phyloP scores from a whole-genome alignment of 2,888 invertebrate species.

The Lucinisca nassula region DNA sequence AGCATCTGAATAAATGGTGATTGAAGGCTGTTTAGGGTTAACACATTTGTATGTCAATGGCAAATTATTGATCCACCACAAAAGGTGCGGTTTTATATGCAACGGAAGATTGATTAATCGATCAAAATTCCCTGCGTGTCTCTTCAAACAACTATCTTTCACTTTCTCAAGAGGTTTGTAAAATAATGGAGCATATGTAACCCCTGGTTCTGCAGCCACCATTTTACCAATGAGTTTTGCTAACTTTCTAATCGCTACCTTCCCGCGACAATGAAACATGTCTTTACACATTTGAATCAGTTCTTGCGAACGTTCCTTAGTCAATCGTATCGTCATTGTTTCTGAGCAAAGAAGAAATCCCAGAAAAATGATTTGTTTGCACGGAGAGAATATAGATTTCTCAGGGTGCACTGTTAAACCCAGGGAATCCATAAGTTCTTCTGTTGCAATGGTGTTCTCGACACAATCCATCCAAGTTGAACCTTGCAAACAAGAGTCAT shows the following conservation, averaged over 20 bases:
- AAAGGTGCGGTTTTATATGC: not conserved
- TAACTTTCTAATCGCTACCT: slow-evolving; percentile 16
- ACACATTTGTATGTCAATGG: not conserved
- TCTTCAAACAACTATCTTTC: slow-evolving; percentile 25
- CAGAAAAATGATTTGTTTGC: slow-evolving; percentile 2
- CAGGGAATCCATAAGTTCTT: slow-evolving; percentile 30
- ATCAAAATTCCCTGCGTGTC: not conserved
- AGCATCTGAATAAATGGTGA: slow-evolving; percentile 10
- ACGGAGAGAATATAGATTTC: slow-evolving; percentile 46
- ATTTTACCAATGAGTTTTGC: slow-evolving; percentile 43
- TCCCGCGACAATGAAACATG: not conserved
- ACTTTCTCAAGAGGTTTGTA: slow-evolving; percentile 22
- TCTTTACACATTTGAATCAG: not conserved
- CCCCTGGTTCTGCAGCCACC: slow-evolving; percentile 49
- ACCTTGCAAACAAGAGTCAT: slow-evolving; percentile 44
- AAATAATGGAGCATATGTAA: slow-evolving; percentile 46
- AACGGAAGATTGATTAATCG: slow-evolving; percentile 16
- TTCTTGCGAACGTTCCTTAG: not conserved
- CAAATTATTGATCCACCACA: slow-evolving; percentile 15
- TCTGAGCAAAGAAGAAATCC: slow-evolving; percentile 30
- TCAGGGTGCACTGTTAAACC: slow-evolving; percentile 47
- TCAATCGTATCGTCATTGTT: slow-evolving; percentile 24
- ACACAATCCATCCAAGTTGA: slow-evolving; percentile 13
- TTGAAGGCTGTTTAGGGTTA: not conserved
- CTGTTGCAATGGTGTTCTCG: slow-evolving; percentile 11